phyloP scores from a whole-genome alignment of 2,797 vertebrate species.

The Furcifer pardalis region DNA sequence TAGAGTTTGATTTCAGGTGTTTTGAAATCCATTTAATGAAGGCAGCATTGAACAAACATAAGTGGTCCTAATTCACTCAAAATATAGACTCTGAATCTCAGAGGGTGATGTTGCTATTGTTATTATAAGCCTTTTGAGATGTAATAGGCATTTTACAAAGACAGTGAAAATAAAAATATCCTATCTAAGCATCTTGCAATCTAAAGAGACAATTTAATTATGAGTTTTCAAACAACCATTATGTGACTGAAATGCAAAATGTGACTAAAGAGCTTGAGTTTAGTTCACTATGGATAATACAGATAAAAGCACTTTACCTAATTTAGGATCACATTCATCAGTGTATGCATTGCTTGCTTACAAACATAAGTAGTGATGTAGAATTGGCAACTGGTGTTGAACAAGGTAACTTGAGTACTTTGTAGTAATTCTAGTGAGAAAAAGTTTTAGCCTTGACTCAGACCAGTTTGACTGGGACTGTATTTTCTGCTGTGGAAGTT shows the following conservation, averaged over 20 bases:
- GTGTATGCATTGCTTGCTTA: background rate
- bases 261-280: background rate
- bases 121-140: background rate
- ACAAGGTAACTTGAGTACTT: background rate
- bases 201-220: background rate
- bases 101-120: background rate
- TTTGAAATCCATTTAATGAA: constrained; percentile 1
- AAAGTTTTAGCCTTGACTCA: constrained; percentile 31
- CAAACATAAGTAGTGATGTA: background rate
- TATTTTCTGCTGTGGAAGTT: constrained; percentile 1
- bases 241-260: constrained; percentile 7
- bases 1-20: background rate
- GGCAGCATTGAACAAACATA: constrained; percentile 1
- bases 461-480: constrained; percentile 13
- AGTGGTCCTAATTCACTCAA: background rate
- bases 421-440: background rate
- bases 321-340: background rate
- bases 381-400: background rate
- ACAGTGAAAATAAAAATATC: background rate
- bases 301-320: background rate
- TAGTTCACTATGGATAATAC: background rate
- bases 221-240: background rate
- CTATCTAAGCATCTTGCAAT: background rate
- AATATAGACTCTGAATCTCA: background rate
- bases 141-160: background rate